These are phyloP conservation scores for Miniopterus natalensis DNA, from an alignment of 2,113 vertebrate species.

Conservation along the genomic window DNA sequence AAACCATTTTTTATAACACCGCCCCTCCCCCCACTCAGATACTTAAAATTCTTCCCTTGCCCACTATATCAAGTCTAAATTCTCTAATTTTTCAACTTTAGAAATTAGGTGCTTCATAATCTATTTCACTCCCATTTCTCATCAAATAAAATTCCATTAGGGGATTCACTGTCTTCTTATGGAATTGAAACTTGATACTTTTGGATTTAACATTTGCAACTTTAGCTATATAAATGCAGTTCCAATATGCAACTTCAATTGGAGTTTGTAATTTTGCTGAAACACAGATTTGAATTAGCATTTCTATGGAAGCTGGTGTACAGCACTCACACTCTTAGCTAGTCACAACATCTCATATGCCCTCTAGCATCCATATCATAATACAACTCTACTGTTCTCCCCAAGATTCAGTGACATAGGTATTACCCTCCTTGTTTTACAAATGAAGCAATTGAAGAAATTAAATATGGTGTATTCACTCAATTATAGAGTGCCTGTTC, in stretches of 20 bases:
- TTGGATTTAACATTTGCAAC: constrained; percentile 29
- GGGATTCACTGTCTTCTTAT: constrained; percentile 29
- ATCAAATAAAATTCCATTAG: constrained; percentile 45
- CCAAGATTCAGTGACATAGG: neutral
- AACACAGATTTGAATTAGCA: constrained; percentile 40
- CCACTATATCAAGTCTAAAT: neutral
- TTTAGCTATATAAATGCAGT: constrained; percentile 30
- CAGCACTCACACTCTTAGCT: neutral
- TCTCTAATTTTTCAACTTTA: constrained; percentile 10
- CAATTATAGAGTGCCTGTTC: neutral
- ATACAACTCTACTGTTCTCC: neutral
- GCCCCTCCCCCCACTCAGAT: neutral
- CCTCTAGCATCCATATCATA: neutral
- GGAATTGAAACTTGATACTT: constrained; percentile 17
- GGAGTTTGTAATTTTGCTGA: constrained; percentile 41
- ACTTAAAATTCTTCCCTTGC: constrained; percentile 32
- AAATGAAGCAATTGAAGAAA: constrained; percentile 44
- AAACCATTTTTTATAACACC: constrained; percentile 13
- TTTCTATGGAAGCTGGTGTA: neutral
- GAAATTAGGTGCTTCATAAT: constrained; percentile 51
- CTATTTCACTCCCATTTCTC: neutral
- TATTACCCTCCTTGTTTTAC: neutral
- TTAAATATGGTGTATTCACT: constrained; percentile 53
- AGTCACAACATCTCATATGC: neutral
- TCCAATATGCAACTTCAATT: constrained; percentile 10